Evolutionary conservation across 2,797 vertebrate species (phyloP).

Genomic region (Alca torda): DNA sequence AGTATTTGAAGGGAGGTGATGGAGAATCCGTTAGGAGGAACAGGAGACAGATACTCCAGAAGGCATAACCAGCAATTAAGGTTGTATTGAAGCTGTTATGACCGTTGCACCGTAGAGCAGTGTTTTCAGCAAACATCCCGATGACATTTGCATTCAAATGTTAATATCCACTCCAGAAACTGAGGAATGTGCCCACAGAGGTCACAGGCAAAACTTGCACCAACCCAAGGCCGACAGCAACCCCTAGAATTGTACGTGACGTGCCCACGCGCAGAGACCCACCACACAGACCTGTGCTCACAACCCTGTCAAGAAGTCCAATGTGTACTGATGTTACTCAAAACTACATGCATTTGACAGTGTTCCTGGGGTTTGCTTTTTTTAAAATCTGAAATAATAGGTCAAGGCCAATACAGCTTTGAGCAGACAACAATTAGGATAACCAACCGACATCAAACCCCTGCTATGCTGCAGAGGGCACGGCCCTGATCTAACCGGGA

Average conservation of each 20-base stretch:
- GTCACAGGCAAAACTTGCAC: neutral
- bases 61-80: neutral
- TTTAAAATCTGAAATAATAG: neutral
- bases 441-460: neutral
- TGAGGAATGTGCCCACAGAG: neutral
- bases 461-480: neutral
- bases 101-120: neutral
- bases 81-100: neutral
- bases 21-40: neutral
- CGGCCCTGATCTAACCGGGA: neutral
- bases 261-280: neutral
- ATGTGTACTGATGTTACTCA: neutral
- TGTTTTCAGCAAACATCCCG: neutral
- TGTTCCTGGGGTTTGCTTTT: neutral
- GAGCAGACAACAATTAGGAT: neutral
- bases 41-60: neutral
- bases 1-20: neutral
- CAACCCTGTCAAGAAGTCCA: neutral
- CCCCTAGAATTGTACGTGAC: neutral
- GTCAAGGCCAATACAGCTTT: neutral
- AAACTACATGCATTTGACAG: neutral
- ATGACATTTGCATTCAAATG: neutral
- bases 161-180: neutral
- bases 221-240: neutral
- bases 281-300: neutral